Evolutionary conservation across 2,888 invertebrate genomes (phyloP).

Genomic region (Thereva unica): DNA sequence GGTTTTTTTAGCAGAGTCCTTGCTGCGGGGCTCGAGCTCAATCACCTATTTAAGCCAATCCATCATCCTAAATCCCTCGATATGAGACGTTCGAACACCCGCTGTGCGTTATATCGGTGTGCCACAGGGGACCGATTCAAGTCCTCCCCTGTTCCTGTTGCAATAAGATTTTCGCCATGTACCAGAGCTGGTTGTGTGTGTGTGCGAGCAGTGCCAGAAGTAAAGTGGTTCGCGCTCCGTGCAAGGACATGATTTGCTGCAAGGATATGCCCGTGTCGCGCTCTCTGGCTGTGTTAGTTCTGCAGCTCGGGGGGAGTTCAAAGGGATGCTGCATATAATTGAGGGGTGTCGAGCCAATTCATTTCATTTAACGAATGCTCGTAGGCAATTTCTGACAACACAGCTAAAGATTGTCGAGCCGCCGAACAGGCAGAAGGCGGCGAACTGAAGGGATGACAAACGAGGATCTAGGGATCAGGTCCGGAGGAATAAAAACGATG

Average conservation of each 20-base stretch:
- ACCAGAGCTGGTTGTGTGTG: neutral
- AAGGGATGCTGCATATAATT: conserved; percentile 42
- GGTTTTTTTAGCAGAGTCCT: conserved; percentile 9
- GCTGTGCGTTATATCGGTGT: conserved; percentile 57
- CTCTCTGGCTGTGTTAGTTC: conserved; percentile 17
- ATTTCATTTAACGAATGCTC: conserved; percentile 46
- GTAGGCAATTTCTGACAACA: conserved; percentile 38
- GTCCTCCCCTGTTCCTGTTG: conserved; percentile 39
- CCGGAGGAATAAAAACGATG: conserved; percentile 49
- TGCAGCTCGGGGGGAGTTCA: conserved; percentile 8
- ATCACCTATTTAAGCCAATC: conserved; percentile 46
- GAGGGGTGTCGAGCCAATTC: conserved; percentile 49
- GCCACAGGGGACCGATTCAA: conserved; percentile 59
- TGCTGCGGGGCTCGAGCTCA: conserved; percentile 42
- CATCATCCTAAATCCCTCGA: conserved; percentile 47
- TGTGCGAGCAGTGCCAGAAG: conserved; percentile 7
- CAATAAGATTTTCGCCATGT: conserved; percentile 24
- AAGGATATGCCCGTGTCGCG: neutral
- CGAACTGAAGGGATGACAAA: conserved; percentile 35
- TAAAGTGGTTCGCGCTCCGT: conserved; percentile 14
- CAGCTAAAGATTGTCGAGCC: conserved; percentile 22
- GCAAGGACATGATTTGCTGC: neutral
- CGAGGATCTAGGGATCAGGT: conserved; percentile 40
- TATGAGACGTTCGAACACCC: conserved; percentile 49
- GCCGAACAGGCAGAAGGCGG: conserved; percentile 31